Evolutionary conservation across 2,797 vertebrate genomes (phyloP), one percentile per base, ranked within the genome.

Genomic region (Rhabdophis nuchalis): DNA sequence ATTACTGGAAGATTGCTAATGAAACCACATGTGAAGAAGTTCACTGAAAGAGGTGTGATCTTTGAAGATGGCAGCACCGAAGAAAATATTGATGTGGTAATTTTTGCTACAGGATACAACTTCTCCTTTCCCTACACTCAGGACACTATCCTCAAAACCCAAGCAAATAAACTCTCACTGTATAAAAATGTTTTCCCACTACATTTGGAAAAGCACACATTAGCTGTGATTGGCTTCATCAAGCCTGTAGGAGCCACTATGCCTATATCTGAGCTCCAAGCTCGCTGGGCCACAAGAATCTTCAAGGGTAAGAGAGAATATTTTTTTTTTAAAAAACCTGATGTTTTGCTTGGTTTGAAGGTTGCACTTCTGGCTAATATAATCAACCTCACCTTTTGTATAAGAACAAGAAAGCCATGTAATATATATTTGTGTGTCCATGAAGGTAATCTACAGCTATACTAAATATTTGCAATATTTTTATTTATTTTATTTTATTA

Each of bases 201-300:
- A 25, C 94, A 95, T 54, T 89, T 98, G 89, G 97, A 97, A 7
- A 97, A 46, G 58, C 93, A 97, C 9, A 98, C 98, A 0, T 93
- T 98, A 91, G 98, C 97, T 8, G 88, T 98, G 91, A 97, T 98
- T 91, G 98, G 98, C 50, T 95, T 98, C 0, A 94, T 98, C 53
- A 98, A 98, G 93, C 98, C 98, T 0, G 61, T 98, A 50, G 98
- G 98, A 54, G 97, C 98, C 93, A 96, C 98, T 46, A 98, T 98
- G 97, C 98, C 98, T 56, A 96, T 98, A 93, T 97, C 98, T 89
- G 98, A 98, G 96, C 97, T 98, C 91, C 98, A 98, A 94, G 97
- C 97, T 57, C 97, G 98, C 57, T 98, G 97, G 97, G 98, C 97
- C 58, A 97, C 97, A 1, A 96, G 97, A 4, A 97, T 98, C 92